Percentiles rank a stretch among this genome's conserved stretches.
These are phyloP conservation scores for Spongia lamella DNA, from an alignment of 37 sponge, comb jelly and placozoan genomes.

Conservation along the genomic window DNA sequence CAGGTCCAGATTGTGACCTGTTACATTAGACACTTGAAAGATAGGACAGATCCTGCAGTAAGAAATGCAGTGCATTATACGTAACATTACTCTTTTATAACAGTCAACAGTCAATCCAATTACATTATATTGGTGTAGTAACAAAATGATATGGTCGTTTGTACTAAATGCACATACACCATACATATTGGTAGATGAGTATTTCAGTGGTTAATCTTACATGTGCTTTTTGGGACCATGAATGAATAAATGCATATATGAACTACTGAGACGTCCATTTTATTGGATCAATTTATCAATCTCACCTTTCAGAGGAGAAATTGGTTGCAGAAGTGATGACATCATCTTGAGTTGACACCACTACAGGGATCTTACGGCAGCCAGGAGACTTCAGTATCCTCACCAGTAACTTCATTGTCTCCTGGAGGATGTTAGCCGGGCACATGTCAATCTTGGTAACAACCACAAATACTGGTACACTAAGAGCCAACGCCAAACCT, in stretches of 20 bases:
- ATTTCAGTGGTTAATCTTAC: not conserved
- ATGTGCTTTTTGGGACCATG: no score
- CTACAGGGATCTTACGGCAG: slow-evolving; percentile 95
- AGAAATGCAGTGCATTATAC: not conserved
- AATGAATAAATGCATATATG: no score
- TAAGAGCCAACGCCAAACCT: slow-evolving; percentile 94
- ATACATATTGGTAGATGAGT: not conserved
- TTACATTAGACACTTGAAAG: slow-evolving; percentile 99
- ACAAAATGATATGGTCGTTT: not conserved
- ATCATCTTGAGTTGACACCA: slow-evolving; percentile 88
- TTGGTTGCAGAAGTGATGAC: slow-evolving; percentile 93
- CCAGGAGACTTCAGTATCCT: slow-evolving; percentile 96
- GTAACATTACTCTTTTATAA: not conserved
- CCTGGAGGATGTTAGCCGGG: slow-evolving; percentile 94
- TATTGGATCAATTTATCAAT: not conserved
- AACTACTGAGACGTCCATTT: no score
- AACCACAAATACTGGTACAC: slow-evolving; percentile 98
- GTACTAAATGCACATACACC: not conserved
- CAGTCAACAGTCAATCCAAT: not conserved
- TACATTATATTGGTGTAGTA: not conserved
- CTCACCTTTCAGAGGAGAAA: slow-evolving; percentile 93
- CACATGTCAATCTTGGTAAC: slow-evolving; percentile 99
- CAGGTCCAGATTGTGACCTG: slow-evolving; percentile 93
- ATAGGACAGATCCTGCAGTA: slow-evolving; percentile 91
- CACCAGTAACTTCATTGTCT: slow-evolving; percentile 88